Base-by-base conservation (phyloP, 2,888 invertebrate species). In the Synergus gifuensis region DNA sequence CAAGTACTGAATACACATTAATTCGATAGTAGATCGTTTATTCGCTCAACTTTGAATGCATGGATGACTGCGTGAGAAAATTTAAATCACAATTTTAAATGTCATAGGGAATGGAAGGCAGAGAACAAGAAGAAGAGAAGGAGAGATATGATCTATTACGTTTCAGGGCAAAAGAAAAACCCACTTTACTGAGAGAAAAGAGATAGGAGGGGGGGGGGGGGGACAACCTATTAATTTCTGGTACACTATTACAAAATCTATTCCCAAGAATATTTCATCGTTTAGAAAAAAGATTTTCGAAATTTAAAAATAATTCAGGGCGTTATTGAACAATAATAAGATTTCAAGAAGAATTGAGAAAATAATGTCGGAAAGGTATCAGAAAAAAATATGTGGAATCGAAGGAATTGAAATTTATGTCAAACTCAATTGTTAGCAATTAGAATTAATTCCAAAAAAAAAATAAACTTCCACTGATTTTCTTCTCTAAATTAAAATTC, bases 21-120 rank as follows among this genome's bases (percentile, higher is more conserved):
- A 73, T 73, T 73, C 54, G 73, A 54, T 73, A 49, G n/a, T 54
- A 40, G 40, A 73, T 54, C 69, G 49, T 3, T 73, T 73, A n/a
- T 40, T 73, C 73, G 49, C 73, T 73, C 49, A 73, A 73, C 40
- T 54, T 73, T 73, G 54, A 73, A 73, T 69, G 49, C 49, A 69
- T 73, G 73, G 54, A 4, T 73, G 73, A 73, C 73, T 73, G 54
- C 73, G 73, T 73, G 73, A 54, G 73, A 73, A 73, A 54, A 36
- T 36, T 36, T 36, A 36, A 36, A 73, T 58, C 54, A 40, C 73
- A 58, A 73, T 73, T 54, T 73, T 58, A 73, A 73, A 73, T 73
- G 73, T 73, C 54, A 73, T 58, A 58, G 73, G 36, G 73, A 73
- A 54, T 18, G 36, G 40, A n/a, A 73, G 49, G 54, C 54, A n/a